phyloP scores from a whole-genome alignment of 2,797 vertebrate genomes.

The Eleutherodactylus coqui region DNA sequence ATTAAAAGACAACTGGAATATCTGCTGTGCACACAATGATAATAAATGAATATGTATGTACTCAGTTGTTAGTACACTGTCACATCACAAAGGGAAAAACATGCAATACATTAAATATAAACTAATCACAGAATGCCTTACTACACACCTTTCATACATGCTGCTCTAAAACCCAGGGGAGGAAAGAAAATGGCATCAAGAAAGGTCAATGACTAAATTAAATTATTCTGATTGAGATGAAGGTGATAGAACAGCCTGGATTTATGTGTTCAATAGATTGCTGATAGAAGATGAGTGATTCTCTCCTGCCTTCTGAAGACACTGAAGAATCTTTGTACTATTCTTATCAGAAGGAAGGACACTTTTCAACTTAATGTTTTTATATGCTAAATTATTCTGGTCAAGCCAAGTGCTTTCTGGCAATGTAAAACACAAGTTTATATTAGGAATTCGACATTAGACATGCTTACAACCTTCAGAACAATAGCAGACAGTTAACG shows the following conservation, averaged over 20 bases:
- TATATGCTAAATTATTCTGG: conserved; percentile 60
- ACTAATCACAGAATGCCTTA: conserved; percentile 35
- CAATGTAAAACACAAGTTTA: conserved; percentile 46
- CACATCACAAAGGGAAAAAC: not conserved
- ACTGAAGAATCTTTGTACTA: conserved; percentile 59
- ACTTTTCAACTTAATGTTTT: conserved; percentile 40
- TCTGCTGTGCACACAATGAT: conserved; percentile 21
- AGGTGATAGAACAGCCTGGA: conserved; percentile 54
- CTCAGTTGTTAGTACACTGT: not conserved
- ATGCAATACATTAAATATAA: conserved; percentile 39
- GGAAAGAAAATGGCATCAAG: conserved; percentile 37
- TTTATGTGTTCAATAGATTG: conserved; percentile 49
- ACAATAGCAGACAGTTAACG: conserved; percentile 19
- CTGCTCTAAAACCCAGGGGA: conserved; percentile 12
- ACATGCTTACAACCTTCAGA: conserved; percentile 51
- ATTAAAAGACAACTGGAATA: not conserved
- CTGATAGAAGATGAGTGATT: conserved; percentile 57
- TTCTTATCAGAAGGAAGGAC: conserved; percentile 62
- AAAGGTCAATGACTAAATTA: conserved; percentile 62
- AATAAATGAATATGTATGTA: not conserved
- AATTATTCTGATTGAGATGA: conserved; percentile 55
- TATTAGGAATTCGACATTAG: conserved; percentile 51
- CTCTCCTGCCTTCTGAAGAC: conserved; percentile 50
- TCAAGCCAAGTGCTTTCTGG: conserved; percentile 55
- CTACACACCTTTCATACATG: conserved; percentile 26